phyloP scores from a whole-genome alignment of 2,797 vertebrate species.

The Hydrocynus forskahlii region DNA sequence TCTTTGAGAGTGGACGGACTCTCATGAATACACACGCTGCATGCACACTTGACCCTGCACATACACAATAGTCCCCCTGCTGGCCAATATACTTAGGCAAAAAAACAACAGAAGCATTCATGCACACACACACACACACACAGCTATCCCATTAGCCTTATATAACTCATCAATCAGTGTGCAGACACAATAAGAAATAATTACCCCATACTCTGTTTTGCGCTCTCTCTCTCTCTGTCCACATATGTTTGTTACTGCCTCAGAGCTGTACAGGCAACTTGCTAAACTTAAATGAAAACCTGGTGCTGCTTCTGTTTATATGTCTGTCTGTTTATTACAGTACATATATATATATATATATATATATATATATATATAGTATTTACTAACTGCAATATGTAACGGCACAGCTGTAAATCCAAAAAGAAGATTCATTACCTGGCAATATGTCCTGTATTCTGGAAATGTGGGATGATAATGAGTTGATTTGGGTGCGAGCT shows the following conservation, averaged over 20 bases:
- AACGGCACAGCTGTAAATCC: constrained; percentile 50
- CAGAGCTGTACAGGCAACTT: constrained; percentile 50
- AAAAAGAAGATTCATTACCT: constrained; percentile 35
- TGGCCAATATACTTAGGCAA: constrained; percentile 9
- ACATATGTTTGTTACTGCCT: constrained; percentile 51
- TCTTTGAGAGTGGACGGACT: constrained; percentile 4
- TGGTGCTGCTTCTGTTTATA: constrained; percentile 60
- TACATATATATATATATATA: constrained; percentile 37
- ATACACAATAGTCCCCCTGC: constrained; percentile 48
- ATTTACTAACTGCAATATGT: constrained; percentile 54
- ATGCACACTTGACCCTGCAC: constrained; percentile 54
- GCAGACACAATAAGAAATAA: constrained; percentile 35
- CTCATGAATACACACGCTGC: constrained; percentile 14
- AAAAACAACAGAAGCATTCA: constrained; percentile 36
- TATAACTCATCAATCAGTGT: constrained; percentile 29
- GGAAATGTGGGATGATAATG: constrained; percentile 13
- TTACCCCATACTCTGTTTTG: constrained; percentile 18
- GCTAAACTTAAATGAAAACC: constrained; percentile 50
- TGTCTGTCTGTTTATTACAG: constrained; percentile 50
- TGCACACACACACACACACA: constrained; percentile 32
- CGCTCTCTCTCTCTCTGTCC: constrained; percentile 16
- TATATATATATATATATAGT: constrained; percentile 36
- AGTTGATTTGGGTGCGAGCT: constrained; percentile 24
- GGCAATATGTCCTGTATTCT: constrained; percentile 48
- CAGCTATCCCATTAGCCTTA: constrained; percentile 62